Evolutionary conservation across 2,888 invertebrate genomes (phyloP), one percentile per base, ranked within the genome.

Genomic region (Epiblema foenella): DNA sequence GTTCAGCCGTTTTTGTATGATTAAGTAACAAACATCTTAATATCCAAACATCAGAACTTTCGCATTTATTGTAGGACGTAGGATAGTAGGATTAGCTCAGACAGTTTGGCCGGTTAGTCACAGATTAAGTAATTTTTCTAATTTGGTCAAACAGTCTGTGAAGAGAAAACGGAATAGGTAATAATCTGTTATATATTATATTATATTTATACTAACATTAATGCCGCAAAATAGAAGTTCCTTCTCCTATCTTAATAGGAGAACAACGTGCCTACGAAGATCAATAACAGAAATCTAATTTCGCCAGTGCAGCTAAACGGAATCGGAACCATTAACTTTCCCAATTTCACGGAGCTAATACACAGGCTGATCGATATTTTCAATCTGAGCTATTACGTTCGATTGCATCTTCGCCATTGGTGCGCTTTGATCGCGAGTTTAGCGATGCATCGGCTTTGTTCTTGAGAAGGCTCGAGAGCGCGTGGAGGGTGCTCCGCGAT

Each of bases 371-470:
- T 59, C 59, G 65, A 70, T 52, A 59, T 65, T 65, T 54, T 70
- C 65, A 70, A 65, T 70, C 65, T 54, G 24, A 60, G 56, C 65
- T 49, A 75, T 74, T 59, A 74, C 69, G 72, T 63, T 64, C 54
- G 65, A 73, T 74, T 74, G 73, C 70, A 69, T 73, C 69, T 59
- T 60, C 42, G 46, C 42, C 54, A 17, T 37, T 51, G 70, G 65
- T n/a, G 63, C 58, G 42, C 37, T 62, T 63, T 54, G 64, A 68
- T 63, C 63, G 52, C 63, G 52, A 64, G 64, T 73, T 59, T 57
- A 59, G 68, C 71, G 77, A 74, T 83, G 83, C 83, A 82, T 72
- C 77, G 76, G 79, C 83, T 84, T 80, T 80, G 83, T 85, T 75
- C 75, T 75, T 77, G 73, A 74, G 74, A 71, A 49, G 58, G 33